Conservation (phyloP, 2,888 invertebrate species). For the Melinaea marsaeus region DNA sequence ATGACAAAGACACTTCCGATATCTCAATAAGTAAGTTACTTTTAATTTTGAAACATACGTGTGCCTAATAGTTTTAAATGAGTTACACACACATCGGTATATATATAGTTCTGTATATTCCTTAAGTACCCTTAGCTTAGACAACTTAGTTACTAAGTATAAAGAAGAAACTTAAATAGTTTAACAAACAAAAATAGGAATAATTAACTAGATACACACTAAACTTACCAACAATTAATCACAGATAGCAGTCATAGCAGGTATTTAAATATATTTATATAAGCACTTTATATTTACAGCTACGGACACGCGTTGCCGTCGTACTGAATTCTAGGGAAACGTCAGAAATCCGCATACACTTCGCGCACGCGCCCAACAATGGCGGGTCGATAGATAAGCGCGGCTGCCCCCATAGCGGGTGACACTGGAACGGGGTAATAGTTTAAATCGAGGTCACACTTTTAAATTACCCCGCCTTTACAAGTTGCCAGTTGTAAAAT, state of each 20-base stretch:
- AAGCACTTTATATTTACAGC: conserved; percentile 53
- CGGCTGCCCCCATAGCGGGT: conserved; percentile 64
- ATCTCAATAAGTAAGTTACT: too few relatives aligned
- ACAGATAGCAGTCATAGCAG: conserved; percentile 5
- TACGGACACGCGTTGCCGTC: conserved; percentile 45
- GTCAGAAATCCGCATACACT: conserved; percentile 68
- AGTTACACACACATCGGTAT: too few relatives aligned
- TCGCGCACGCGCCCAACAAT: conserved; percentile 56
- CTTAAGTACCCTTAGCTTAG: too few relatives aligned
- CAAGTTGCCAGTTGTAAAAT: conserved; percentile 37
- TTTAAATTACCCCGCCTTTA: conserved; percentile 62
- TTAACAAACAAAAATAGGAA: neutral
- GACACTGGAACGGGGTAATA: conserved; percentile 67
- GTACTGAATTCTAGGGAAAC: conserved; percentile 53
- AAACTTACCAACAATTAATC: conserved; percentile 2
- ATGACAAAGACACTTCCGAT: too few relatives aligned
- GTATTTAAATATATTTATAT: neutral
- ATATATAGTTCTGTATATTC: too few relatives aligned
- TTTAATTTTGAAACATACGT: too few relatives aligned
- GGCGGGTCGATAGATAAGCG: conserved; percentile 67
- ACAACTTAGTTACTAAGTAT: too few relatives aligned
- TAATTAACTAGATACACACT: neutral
- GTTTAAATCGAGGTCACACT: conserved; percentile 62
- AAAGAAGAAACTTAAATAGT: neutral
- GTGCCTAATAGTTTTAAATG: too few relatives aligned